phyloP scores from a whole-genome alignment of 1,140 invertebrate genomes.

The Zaprionus tsacasi region DNA sequence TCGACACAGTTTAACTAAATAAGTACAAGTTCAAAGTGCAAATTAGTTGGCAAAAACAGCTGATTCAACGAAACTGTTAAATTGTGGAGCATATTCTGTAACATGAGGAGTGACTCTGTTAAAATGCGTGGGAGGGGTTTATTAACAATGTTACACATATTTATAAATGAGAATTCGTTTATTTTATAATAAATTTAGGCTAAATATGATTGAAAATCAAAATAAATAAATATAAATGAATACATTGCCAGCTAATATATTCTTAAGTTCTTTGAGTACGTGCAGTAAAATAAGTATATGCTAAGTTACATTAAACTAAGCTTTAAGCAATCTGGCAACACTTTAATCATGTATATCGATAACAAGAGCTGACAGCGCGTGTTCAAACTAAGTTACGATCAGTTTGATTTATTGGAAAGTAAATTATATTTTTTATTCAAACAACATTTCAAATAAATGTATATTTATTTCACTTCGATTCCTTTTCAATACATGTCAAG shows the following conservation, averaged over 20 bases:
- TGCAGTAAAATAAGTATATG: not conserved
- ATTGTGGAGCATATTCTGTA: conserved; percentile 26
- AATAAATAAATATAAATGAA: too few relatives aligned
- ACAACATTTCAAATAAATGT: not conserved
- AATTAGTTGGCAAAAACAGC: conserved; percentile 50
- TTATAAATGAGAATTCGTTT: not conserved
- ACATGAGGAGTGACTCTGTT: conserved; percentile 16
- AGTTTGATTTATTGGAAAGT: not conserved
- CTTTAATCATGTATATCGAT: not conserved
- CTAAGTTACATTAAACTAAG: not conserved
- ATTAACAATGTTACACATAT: too few relatives aligned
- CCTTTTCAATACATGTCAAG: conserved; percentile 19
- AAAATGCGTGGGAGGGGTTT: not conserved
- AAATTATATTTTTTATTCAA: not conserved
- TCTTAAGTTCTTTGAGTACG: not conserved
- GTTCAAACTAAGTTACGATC: not conserved
- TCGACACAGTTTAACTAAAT: conserved; percentile 46
- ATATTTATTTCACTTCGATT: conserved; percentile 13
- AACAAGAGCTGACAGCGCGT: not conserved
- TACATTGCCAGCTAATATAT: not conserved
- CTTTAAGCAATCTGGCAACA: not conserved
- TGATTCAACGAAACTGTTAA: conserved; percentile 29
- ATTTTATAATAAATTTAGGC: not conserved
- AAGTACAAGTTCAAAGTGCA: conserved; percentile 72
- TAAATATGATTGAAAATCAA: not conserved